A percentile compares a stretch with the other conserved stretches of the same genome.
phyloP scores from a whole-genome alignment of 1,140 invertebrate species.

The Papilio helenus region DNA sequence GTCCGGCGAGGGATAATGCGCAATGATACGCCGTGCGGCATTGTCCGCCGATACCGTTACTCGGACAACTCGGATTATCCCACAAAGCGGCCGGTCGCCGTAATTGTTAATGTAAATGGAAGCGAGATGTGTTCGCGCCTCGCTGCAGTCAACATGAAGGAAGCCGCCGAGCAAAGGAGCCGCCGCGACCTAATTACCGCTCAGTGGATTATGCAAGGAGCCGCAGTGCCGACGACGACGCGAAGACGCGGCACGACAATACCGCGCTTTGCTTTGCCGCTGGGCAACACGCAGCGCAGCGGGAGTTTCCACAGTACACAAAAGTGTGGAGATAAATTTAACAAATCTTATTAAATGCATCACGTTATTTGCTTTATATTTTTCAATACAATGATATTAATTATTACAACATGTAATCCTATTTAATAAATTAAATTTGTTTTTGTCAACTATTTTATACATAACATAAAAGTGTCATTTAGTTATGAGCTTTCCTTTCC shows the following conservation, averaged over 20 bases:
- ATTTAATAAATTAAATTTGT: not conserved
- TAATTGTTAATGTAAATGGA: slow-evolving; percentile 67
- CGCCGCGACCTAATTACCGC: slow-evolving; percentile 64
- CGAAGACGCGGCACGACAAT: slow-evolving; percentile 58
- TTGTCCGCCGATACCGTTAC: slow-evolving; percentile 75
- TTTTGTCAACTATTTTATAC: too few species aligned
- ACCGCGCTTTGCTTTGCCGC: slow-evolving; percentile 47
- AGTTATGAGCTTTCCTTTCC: too few species aligned
- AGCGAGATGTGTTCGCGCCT: slow-evolving; percentile 76
- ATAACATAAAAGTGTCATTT: too few species aligned
- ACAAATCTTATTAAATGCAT: slow-evolving; percentile 41
- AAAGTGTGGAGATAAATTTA: not conserved
- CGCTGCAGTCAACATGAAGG: slow-evolving; percentile 72
- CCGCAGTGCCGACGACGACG: slow-evolving; percentile 54
- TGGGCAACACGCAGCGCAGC: slow-evolving; percentile 77
- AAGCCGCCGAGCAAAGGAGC: slow-evolving; percentile 61
- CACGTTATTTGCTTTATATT: not conserved
- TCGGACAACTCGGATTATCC: slow-evolving; percentile 77
- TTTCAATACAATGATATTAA: not conserved
- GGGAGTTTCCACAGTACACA: slow-evolving; percentile 50
- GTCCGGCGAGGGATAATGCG: slow-evolving; percentile 67
- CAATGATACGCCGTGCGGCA: slow-evolving; percentile 72
- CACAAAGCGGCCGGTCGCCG: slow-evolving; percentile 66
- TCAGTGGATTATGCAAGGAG: slow-evolving; percentile 71
- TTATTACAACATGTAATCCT: too few species aligned